These are phyloP conservation scores for Bombus waltoni DNA, from an alignment of 1,140 invertebrate genomes.

Conservation along the genomic window DNA sequence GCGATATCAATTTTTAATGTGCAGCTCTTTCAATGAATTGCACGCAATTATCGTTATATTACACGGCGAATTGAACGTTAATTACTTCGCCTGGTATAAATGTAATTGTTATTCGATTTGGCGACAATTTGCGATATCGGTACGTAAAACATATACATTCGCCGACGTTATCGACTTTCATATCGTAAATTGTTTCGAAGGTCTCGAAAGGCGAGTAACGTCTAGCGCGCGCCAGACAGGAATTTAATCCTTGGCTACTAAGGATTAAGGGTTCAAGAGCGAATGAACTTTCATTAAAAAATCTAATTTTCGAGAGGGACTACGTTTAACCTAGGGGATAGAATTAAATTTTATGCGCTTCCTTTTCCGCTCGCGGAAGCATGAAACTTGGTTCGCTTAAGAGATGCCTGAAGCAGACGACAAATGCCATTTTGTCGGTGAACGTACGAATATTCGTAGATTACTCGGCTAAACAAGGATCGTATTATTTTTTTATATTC, in stretches of 20 bases:
- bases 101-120: not conserved
- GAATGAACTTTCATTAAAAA: constrained; percentile 70
- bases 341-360: constrained; percentile 65
- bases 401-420: constrained; percentile 9
- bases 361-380: constrained; percentile 63
- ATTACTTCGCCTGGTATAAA: not conserved
- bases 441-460: constrained; percentile 1
- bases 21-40: not conserved
- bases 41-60: not conserved
- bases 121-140: not conserved
- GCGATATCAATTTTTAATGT: not conserved
- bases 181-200: constrained; percentile 45
- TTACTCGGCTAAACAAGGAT: constrained; percentile 15
- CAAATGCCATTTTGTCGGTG: constrained; percentile 3
- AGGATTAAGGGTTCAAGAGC: constrained; percentile 53
- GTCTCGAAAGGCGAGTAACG: constrained; percentile 25
- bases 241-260: constrained; percentile 63
- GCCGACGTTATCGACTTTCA: constrained; percentile 26
- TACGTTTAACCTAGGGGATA: constrained; percentile 62
- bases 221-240: constrained; percentile 42
- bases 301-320: constrained; percentile 65
- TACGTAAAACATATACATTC: not conserved
- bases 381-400: constrained; percentile 56
- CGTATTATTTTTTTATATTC: not conserved
- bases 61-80: not conserved